Conservation (phyloP, 2,113 vertebrate genomes). For the Gymnogyps californianus region DNA sequence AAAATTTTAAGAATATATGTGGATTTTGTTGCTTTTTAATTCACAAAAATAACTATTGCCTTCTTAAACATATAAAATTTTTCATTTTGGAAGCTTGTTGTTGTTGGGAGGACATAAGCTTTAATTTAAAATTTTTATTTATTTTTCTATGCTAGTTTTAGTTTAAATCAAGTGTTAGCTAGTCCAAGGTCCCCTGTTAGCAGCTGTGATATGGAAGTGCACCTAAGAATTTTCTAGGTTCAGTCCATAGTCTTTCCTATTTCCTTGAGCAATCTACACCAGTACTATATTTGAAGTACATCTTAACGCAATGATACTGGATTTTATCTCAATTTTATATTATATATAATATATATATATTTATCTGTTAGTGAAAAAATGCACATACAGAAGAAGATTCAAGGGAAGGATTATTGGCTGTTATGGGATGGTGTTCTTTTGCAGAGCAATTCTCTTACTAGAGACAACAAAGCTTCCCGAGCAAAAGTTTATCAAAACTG, state of each 20-base stretch:
- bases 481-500: neutral
- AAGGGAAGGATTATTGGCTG: neutral
- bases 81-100: neutral
- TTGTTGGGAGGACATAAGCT: neutral
- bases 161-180: neutral
- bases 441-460: neutral
- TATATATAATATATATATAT: neutral
- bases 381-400: neutral
- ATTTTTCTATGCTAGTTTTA: neutral
- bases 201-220: neutral
- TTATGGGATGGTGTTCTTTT: neutral
- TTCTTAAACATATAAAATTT: neutral
- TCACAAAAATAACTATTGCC: neutral
- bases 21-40: neutral
- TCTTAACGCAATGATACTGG: neutral
- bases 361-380: neutral
- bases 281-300: neutral
- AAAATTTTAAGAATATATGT: neutral
- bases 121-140: neutral
- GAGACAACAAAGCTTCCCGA: neutral
- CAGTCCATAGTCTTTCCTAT: neutral
- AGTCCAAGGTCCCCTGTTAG: neutral
- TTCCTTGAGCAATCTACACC: neutral
- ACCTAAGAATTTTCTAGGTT: neutral
- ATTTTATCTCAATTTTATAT: neutral